A percentile compares a stretch with the other conserved stretches of the same genome.
Evolutionary conservation across 2,888 invertebrate species (phyloP).

Genomic region (Ophion slaviceki): DNA sequence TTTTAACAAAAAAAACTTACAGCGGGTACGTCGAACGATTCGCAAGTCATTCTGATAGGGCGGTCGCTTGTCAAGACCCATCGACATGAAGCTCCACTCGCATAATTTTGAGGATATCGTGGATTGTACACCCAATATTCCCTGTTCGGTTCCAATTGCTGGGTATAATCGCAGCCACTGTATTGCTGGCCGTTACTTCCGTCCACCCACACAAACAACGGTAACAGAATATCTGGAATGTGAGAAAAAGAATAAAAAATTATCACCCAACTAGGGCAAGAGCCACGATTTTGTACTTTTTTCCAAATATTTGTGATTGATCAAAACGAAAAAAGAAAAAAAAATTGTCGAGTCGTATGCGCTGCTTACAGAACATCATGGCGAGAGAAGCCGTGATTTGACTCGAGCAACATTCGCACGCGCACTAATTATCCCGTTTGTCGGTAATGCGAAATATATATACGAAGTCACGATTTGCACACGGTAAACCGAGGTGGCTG

Average conservation of each 20-base stretch:
- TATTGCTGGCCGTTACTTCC: conserved; percentile 78
- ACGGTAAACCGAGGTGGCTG: conserved; percentile 66
- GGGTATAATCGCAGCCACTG: conserved; percentile 83
- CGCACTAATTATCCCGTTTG: conserved; percentile 68
- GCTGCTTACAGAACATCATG: conserved; percentile 52
- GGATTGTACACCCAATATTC: conserved; percentile 84
- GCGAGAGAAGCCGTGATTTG: conserved; percentile 54
- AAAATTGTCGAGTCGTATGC: not conserved
- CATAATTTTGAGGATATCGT: conserved; percentile 84
- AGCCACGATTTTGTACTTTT: not conserved
- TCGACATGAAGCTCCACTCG: conserved; percentile 82
- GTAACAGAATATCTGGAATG: conserved; percentile 62
- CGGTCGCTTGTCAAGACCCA: conserved; percentile 85
- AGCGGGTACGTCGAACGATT: conserved; percentile 83
- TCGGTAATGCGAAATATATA: conserved; percentile 69
- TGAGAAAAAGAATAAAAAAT: conserved; percentile 62
- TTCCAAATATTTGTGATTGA: not conserved
- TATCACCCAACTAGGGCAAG: not conserved
- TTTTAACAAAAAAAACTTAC: conserved; percentile 79
- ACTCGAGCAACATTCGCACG: conserved; percentile 47
- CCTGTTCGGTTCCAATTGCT: conserved; percentile 80
- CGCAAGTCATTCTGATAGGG: conserved; percentile 82
- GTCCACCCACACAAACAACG: conserved; percentile 77
- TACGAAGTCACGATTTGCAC: conserved; percentile 54
- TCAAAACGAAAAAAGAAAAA: not conserved